Evolutionary conservation across 2,113 vertebrate genomes (phyloP), one percentile per base, ranked within the genome.

Genomic region (Oryzias woworae): DNA sequence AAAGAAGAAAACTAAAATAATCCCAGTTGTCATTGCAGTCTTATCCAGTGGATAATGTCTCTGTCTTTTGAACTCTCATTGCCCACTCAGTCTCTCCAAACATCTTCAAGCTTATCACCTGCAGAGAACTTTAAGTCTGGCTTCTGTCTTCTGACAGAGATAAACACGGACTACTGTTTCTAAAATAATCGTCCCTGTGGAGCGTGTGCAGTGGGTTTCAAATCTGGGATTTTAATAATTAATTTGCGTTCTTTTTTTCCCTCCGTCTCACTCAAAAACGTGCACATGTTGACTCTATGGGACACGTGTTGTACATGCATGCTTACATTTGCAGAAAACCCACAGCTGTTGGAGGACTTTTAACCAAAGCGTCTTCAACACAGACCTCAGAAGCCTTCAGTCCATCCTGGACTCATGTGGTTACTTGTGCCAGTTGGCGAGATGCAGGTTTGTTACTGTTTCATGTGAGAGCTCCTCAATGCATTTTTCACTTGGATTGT

Each of bases 211-310:
- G 26, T 69, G 75, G 68, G 73, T 20, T 20, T 20, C 1, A 20
- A 20, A 20, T 20, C 20, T 1, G 78, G 66, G 54, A 14, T 62
- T 76, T 85, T 58, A 84, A 85, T 87, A 82, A 85, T 82, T 80
- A 71, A 84, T 80, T 78, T 63, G 48, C n/a, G 1, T 45, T 63
- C 17, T 61, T 59, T 83, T 69, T 66, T 42, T 44, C n/a, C 44
- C 14, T 31, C 15, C 44, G 31, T 48, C 18, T 57, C 56, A 56
- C 28, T 54, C 53, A 70, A 56, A 77, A 60, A 59, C 18, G 5
- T 7, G 23, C 75, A 75, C 71, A 42, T 36, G 68, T 50, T 61
- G 36, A 6, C 17, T 36, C 52, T 23, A 18, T 50, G 43, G 49
- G 26, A 41, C 82, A 75, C 68, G 43, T 75, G 80, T 20, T 14